Base-by-base conservation (phyloP, 37 sponge, comb jelly and placozoan genomes). In the Hormiphora californensis region DNA sequence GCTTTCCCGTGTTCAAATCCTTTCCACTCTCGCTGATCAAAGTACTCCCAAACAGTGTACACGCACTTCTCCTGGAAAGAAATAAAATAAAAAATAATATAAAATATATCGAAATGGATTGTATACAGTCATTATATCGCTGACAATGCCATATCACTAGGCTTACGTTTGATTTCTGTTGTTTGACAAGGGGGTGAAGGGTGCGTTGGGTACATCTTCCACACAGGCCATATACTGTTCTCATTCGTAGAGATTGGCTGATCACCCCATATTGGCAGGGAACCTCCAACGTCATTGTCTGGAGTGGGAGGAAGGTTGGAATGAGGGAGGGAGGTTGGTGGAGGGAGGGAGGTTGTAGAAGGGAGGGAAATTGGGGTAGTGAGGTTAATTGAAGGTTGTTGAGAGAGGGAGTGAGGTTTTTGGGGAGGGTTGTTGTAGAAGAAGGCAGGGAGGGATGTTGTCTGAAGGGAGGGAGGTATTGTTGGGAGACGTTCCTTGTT, bases 1-100 rank as follows among this genome's bases (percentile, higher is more conserved):
- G 81, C 32, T 41, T 73, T 73, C 1, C 81, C 81, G 46, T 73
- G 43, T 36, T 73, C 81, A 28, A 73, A 73, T 43, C 81, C 40
- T 28, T 46, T 39, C 81, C 81, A 73, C 27, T 73, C 81, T 1
- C 23, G 40, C 5, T 46, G 46, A 73, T 73, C 81, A 28, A 27
- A 73, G 25, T 73, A 73, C 23, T 73, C 81, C 81, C 81, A 73
- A 1, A 73, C 44, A 3, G 46, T 39, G 81, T 57, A 57, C 4
- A 23, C 25, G 23, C 59, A 27, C 17, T 30, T 23, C 21, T 57
- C 59, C 23, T 73, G 32, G 17, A 28, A 9, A 27, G 32, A 15
- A 57, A 57, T 27, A 8, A 46, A 8, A 46, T 15, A 12, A 12
- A 46, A 46, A 46, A 15, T 46, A 15, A 15, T 46, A 46, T 46